phyloP scores from a whole-genome alignment of 2,797 vertebrate genomes.

The Ceryle rudis region DNA sequence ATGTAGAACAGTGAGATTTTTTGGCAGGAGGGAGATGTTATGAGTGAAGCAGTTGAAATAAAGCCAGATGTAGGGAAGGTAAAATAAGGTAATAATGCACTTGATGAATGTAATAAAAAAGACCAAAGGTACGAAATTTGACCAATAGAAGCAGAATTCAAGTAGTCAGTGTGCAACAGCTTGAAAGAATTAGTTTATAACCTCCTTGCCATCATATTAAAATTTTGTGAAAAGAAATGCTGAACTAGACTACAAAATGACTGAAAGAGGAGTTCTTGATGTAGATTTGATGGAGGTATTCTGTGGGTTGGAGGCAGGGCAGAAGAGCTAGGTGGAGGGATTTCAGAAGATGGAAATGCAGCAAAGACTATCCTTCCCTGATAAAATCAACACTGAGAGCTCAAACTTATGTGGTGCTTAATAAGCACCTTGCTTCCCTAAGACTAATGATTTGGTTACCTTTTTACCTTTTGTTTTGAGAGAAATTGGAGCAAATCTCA shows the following conservation, averaged over 20 bases:
- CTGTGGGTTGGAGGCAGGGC: neutral
- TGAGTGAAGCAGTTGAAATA: conserved; percentile 2
- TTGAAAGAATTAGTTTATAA: conserved; percentile 40
- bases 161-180: neutral
- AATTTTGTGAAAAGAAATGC: conserved; percentile 28
- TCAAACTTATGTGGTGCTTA: neutral
- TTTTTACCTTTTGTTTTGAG: neutral
- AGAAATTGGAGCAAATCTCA: neutral
- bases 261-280: conserved; percentile 17
- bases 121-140: conserved; percentile 45
- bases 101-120: conserved; percentile 43
- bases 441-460: neutral
- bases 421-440: neutral
- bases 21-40: conserved; percentile 1
- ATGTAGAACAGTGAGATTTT: conserved; percentile 6
- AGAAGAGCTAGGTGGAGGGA: neutral
- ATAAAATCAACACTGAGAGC: neutral
- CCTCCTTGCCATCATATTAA: no score
- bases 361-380: neutral
- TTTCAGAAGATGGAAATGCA: neutral
- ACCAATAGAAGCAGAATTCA: conserved; percentile 37
- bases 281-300: neutral
- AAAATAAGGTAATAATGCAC: conserved; percentile 38
- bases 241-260: conserved; percentile 17
- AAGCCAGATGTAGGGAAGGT: neutral